Percentiles rank a stretch among this genome's conserved stretches.
phyloP scores from a whole-genome alignment of 2,888 invertebrate species.

The Agrotis ipsilon region DNA sequence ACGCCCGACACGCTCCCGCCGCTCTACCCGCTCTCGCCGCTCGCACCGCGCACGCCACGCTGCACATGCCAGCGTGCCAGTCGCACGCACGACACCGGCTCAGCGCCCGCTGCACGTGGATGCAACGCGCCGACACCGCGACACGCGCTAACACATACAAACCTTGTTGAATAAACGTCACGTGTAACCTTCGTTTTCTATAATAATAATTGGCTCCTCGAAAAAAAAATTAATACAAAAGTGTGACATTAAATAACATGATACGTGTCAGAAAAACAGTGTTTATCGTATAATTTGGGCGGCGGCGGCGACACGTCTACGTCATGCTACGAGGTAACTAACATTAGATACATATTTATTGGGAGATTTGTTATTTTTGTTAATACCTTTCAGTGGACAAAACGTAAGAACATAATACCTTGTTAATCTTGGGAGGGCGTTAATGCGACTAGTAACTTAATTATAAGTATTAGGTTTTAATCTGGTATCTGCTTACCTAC shows the following conservation, averaged over 20 bases:
- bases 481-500: constrained; percentile 22
- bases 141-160: constrained; percentile 51
- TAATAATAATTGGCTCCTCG: constrained; percentile 63
- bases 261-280: constrained; percentile 84
- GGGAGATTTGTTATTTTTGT: constrained; percentile 21
- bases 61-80: constrained; percentile 54
- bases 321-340: constrained; percentile 87
- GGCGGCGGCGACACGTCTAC: constrained; percentile 81
- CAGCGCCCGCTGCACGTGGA: constrained; percentile 68
- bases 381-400: constrained; percentile 18
- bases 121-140: constrained; percentile 60
- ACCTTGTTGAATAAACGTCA: constrained; percentile 52
- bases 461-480: constrained; percentile 54
- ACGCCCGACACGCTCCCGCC: constrained; percentile 72
- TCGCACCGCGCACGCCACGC: constrained; percentile 58
- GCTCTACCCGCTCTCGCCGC: constrained; percentile 60
- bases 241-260: constrained; percentile 82
- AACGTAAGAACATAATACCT: constrained; percentile 26
- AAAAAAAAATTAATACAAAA: constrained; percentile 71
- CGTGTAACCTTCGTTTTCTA: constrained; percentile 59
- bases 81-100: constrained; percentile 56
- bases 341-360: constrained; percentile 54
- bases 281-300: constrained; percentile 83
- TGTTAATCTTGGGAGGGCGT: constrained; percentile 39
- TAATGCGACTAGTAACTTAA: constrained; percentile 58